Conservation (phyloP, 2,888 invertebrate genomes). For the Parnassius mnemosyne region DNA sequence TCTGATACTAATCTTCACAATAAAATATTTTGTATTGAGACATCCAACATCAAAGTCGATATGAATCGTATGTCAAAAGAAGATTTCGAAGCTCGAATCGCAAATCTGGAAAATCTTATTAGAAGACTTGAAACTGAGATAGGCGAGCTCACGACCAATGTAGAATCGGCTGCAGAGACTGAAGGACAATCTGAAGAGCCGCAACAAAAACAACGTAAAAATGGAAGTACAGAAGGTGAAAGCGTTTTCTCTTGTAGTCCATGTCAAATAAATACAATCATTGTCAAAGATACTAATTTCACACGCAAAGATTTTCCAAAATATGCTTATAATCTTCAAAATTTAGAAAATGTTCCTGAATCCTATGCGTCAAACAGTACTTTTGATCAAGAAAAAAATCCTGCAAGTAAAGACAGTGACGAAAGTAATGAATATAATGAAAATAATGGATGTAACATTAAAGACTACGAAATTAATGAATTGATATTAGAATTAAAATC, state of each 20-base stretch:
- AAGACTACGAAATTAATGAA: conserved; percentile 21
- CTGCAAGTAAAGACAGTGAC: conserved; percentile 3
- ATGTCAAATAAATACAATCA: conserved; percentile 15
- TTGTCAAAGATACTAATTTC: conserved; percentile 19
- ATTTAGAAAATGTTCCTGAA: conserved; percentile 14
- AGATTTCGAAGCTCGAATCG: conserved; percentile 49
- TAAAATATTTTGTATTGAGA: neutral
- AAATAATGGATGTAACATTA: neutral
- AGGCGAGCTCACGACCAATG: conserved; percentile 39
- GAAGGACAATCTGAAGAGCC: neutral
- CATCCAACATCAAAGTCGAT: neutral
- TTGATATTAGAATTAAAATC: conserved; percentile 34
- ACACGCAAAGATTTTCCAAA: conserved; percentile 7
- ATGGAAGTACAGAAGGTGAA: conserved; percentile 13
- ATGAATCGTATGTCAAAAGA: conserved; percentile 8
- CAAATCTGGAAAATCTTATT: conserved; percentile 49
- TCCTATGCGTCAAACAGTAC: conserved; percentile 9
- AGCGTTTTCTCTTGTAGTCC: conserved; percentile 22
- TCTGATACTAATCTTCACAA: neutral
- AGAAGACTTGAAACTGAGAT: conserved; percentile 54
- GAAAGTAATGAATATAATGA: neutral
- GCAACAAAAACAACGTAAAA: neutral
- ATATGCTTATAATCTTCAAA: conserved; percentile 9
- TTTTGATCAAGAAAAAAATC: conserved; percentile 5
- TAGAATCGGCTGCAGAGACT: conserved; percentile 15